Evolutionary conservation across 2,113 vertebrate genomes (phyloP).

Genomic region (Cynopterus brachyotis): DNA sequence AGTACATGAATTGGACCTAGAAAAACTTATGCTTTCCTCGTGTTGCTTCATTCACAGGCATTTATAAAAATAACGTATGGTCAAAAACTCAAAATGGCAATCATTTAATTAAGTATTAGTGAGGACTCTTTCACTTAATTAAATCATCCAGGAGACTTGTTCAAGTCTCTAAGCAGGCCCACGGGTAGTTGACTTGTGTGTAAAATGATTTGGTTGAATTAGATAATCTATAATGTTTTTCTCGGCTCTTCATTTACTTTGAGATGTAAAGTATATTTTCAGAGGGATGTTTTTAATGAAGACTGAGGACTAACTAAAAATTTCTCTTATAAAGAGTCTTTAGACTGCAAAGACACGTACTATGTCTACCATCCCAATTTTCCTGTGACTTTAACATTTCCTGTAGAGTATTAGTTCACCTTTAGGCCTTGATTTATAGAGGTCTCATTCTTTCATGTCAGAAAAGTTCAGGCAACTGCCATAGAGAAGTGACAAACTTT

Average conservation of each 20-base stretch:
- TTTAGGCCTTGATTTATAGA: background rate
- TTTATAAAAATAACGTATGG: fast-evolving
- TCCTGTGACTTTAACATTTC: background rate
- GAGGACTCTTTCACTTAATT: background rate
- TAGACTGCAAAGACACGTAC: background rate
- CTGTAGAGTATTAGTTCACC: background rate
- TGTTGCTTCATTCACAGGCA: background rate
- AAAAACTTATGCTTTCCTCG: background rate
- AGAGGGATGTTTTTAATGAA: background rate
- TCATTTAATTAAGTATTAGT: background rate
- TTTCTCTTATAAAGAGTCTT: background rate
- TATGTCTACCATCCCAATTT: background rate
- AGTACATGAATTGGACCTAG: background rate
- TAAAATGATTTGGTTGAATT: background rate
- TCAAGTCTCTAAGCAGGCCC: background rate
- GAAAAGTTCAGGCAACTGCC: background rate
- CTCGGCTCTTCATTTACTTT: background rate
- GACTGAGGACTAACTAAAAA: background rate
- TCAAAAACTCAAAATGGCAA: background rate
- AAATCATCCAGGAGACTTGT: background rate
- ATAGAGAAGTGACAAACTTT: background rate
- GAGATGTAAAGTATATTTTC: background rate
- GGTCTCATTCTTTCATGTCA: background rate
- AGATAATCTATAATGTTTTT: background rate
- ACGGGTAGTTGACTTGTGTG: background rate